These are phyloP conservation scores for Limnephilus lunatus DNA, from an alignment of 2,888 invertebrate genomes.

Conservation along the genomic window DNA sequence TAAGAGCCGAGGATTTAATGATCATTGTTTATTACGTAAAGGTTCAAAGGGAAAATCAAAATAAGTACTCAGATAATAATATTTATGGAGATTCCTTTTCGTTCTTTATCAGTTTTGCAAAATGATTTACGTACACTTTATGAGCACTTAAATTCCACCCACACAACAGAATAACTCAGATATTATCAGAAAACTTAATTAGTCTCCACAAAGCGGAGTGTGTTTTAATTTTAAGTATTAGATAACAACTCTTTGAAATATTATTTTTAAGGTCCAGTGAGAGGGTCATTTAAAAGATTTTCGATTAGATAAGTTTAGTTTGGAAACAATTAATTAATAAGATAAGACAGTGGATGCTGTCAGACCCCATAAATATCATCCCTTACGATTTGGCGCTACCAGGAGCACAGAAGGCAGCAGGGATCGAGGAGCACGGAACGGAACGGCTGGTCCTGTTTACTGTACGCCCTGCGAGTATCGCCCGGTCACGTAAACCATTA, in stretches of 20 bases:
- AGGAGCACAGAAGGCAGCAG: background rate
- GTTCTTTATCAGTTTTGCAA: background rate
- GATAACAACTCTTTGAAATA: background rate
- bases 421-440: background rate
- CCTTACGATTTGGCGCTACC: background rate
- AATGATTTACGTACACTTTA: background rate
- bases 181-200: background rate
- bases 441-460: background rate
- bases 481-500: conserved; percentile 40
- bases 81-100: background rate
- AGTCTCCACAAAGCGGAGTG: background rate
- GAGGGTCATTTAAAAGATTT: background rate
- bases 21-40: background rate
- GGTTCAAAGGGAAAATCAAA: background rate
- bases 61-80: background rate
- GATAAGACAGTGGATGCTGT: background rate
- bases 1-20: background rate
- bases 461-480: background rate
- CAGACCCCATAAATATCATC: background rate
- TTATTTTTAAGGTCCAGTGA: background rate
- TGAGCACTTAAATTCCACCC: background rate
- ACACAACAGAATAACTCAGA: background rate
- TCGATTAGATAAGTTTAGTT: conserved; percentile 34
- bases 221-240: background rate
- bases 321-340: conserved; percentile 21